Base-by-base conservation (phyloP, 2,113 vertebrate species). In the Eublepharis macularius region DNA sequence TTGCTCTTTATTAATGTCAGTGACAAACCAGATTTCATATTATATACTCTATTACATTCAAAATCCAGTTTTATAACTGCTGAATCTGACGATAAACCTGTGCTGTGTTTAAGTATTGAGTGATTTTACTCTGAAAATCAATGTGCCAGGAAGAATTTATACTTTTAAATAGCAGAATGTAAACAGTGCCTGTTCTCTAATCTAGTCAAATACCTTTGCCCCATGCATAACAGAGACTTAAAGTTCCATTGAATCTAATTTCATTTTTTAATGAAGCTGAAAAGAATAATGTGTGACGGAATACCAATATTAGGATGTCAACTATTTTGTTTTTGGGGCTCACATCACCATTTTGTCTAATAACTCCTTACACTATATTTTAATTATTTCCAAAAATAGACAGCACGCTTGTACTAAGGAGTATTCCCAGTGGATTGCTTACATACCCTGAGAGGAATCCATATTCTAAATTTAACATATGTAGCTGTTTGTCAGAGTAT, bases 331-430 rank as follows among this genome's bases (percentile, higher is more conserved):
- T 93, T 91, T 93, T 2, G 4, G 86, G 84, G 82, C 85, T 92
- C 90, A 90, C 45, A 72, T 74, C 54, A 76, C 86, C 65, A 75
- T 84, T 89, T 89, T 87, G 34, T 84, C 86, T 90, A 89, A 88
- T 87, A 91, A 89, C 41, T 86, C 84, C 85, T 90, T 9, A 2
- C 47, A 85, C 81, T 73, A 69, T 47, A 83, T 81, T 92, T 92
- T 91, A 94, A 91, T 94, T 94, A 90, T 88, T 79, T 77, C 85
- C 85, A 85, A 92, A 95, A 92, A 90, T 86, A 94, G 94, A 92
- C 91, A 80, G 6, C 34, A 41, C n/a, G 6, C 78, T 77, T 87
- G 69, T 80, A 88, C 85, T 85, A 78, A 39, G 0, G 43, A 91
- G 83, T 41, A 88, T 87, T 92, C 90, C 89, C 89, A 94, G 86